phyloP scores from a whole-genome alignment of 2,797 vertebrate genomes.

The Iguana delicatissima region DNA sequence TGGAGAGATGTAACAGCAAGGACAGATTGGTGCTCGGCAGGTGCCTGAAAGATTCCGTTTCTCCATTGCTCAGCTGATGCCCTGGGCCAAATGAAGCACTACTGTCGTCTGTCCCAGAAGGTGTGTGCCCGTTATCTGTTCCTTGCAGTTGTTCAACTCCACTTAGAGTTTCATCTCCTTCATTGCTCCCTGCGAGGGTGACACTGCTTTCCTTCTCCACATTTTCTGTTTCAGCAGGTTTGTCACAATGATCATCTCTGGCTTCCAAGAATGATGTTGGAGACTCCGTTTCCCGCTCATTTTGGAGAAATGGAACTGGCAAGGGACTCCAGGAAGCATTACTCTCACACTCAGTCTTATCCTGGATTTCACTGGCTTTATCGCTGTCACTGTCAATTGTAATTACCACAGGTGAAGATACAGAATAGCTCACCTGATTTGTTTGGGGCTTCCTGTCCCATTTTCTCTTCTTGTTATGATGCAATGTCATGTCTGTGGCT shows the following conservation, averaged over 20 bases:
- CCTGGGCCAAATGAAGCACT: conserved; percentile 38
- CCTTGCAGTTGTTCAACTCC: conserved; percentile 46
- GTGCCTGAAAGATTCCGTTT: conserved; percentile 57
- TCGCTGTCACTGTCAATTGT: conserved; percentile 87
- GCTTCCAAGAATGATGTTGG: conserved; percentile 47
- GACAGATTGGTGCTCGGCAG: conserved; percentile 66
- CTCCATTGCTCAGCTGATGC: conserved; percentile 52
- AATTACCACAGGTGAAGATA: conserved; percentile 82
- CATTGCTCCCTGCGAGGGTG: conserved; percentile 31
- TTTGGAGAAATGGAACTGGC: conserved; percentile 7
- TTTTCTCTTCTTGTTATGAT: conserved; percentile 91
- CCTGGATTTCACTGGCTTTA: conserved; percentile 70
- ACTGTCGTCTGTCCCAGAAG: conserved; percentile 43
- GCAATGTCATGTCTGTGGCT: conserved; percentile 76
- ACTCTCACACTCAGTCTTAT: conserved; percentile 48
- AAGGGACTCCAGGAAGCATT: conserved; percentile 56
- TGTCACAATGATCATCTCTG: conserved; percentile 60
- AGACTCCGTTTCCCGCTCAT: conserved; percentile 44
- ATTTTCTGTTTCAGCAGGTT: conserved; percentile 55
- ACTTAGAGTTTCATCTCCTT: conserved; percentile 50
- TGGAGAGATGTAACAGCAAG: conserved; percentile 73
- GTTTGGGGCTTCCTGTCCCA: conserved; percentile 90
- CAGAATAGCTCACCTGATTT: conserved; percentile 71
- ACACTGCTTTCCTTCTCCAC: conserved; percentile 48
- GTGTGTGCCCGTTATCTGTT: conserved; percentile 52